phyloP scores from a whole-genome alignment of 2,797 vertebrate species.

The Sphaeramia orbicularis region DNA sequence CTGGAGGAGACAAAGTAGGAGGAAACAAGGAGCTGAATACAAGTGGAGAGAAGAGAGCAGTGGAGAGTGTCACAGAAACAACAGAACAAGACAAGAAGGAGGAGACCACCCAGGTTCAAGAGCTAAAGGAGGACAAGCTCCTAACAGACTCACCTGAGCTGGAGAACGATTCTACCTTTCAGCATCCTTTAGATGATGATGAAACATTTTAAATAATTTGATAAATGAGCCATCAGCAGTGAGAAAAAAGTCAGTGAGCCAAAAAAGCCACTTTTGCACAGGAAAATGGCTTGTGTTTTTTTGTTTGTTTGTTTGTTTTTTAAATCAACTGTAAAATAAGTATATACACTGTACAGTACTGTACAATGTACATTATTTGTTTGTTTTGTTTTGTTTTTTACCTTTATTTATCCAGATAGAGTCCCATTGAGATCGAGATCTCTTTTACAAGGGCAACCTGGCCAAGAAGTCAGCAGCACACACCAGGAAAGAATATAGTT shows the following conservation, averaged over 20 bases:
- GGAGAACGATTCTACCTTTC: constrained; percentile 77
- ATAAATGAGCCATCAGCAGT: constrained; percentile 27
- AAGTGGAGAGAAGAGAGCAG: neutral
- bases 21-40: neutral
- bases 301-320: constrained; percentile 3
- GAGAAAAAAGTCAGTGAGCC: constrained; percentile 15
- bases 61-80: neutral
- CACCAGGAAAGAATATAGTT: too few relatives aligned
- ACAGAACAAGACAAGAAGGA: constrained; percentile 19
- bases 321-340: neutral
- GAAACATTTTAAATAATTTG: constrained; percentile 63
- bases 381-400: too few relatives aligned
- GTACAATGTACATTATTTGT: neutral
- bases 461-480: too few relatives aligned
- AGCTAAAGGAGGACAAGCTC: constrained; percentile 26
- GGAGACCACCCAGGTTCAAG: constrained; percentile 48
- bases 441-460: too few relatives aligned
- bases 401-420: too few relatives aligned
- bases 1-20: neutral
- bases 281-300: neutral
- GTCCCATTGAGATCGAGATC: too few relatives aligned
- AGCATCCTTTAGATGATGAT: constrained; percentile 42
- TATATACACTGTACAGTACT: neutral
- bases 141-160: constrained; percentile 45
- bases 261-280: constrained; percentile 47